Evolutionary conservation across 2,888 invertebrate genomes (phyloP), one percentile per base, ranked within the genome.

Genomic region (Epiblema foenella): DNA sequence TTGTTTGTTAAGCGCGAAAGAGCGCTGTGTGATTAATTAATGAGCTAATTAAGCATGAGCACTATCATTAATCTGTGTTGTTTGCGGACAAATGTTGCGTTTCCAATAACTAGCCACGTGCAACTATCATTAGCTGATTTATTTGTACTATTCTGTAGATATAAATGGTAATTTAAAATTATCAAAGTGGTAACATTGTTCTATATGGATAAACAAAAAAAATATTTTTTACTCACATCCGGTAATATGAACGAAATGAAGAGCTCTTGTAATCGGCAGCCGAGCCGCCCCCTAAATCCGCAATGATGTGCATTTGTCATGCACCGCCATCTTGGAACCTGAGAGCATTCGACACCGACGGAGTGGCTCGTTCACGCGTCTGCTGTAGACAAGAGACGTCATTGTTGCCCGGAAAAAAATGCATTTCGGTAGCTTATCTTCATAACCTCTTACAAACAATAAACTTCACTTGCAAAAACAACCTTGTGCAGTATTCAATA

Each of bases 321-420:
- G 63, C 83, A 79, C 79, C 86, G 89, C 85, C 86, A 86, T 88
- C 88, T 88, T 87, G 85, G 84, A 83, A 81, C 80, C 83, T 76
- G 39, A 89, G 82, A 86, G 86, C 79, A 83, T 86, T 88, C 86
- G 86, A 89, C 89, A 86, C 89, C 84, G 89, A 79, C 89, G 84
- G 90, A 90, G 90, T 86, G 88, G 86, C 81, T 80, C 83, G 86
- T 89, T 85, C 86, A 85, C 85, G 77, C 79, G 76, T 83, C 83
- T 76, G 78, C 81, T 76, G 76, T 77, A 85, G 84, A 85, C 85
- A 84, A 87, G 88, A 80, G 79, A 79, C 80, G 83, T 83, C 83
- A 82, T 83, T 84, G 83, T 46, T 81, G 79, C 80, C 81, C 11
- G 79, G 82, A 78, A 85, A 84, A 85, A 84, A 85, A 86, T 82